These are phyloP conservation scores for Biston stratarius DNA, from an alignment of 2,888 invertebrate species.

Conservation along the genomic window DNA sequence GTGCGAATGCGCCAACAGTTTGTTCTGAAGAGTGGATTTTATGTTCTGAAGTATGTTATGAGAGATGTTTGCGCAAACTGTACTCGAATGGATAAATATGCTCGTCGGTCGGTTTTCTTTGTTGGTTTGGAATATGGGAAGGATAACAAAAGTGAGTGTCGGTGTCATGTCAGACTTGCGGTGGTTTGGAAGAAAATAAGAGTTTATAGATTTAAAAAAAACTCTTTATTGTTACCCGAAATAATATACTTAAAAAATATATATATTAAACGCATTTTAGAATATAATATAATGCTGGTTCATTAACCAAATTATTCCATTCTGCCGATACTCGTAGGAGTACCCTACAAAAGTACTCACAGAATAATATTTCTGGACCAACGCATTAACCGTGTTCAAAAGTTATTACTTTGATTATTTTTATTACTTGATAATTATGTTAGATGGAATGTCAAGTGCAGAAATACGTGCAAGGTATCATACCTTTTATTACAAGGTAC, in stretches of 20 bases:
- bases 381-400: too few relatives aligned
- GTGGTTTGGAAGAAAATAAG: background rate
- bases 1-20: slow-evolving; percentile 46
- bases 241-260: too few relatives aligned
- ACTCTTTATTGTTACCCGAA: too few relatives aligned
- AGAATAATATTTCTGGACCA: background rate
- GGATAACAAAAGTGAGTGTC: slow-evolving; percentile 34
- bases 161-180: slow-evolving; percentile 18
- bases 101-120: slow-evolving; percentile 26
- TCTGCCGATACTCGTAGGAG: too few relatives aligned
- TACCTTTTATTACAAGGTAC: slow-evolving; percentile 1
- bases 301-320: too few relatives aligned
- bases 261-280: too few relatives aligned
- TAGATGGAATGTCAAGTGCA: background rate
- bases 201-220: background rate
- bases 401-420: too few relatives aligned
- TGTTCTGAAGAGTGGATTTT: slow-evolving; percentile 38
- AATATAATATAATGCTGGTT: too few relatives aligned
- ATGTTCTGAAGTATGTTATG: slow-evolving; percentile 24
- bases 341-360: too few relatives aligned
- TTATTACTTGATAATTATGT: too few relatives aligned
- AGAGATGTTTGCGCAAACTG: slow-evolving; percentile 30
- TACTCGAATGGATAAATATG: slow-evolving; percentile 31
- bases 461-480: background rate
- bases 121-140: slow-evolving; percentile 26